These are phyloP conservation scores for Calameuta filiformis DNA, from an alignment of 2,888 invertebrate genomes.

Conservation along the genomic window DNA sequence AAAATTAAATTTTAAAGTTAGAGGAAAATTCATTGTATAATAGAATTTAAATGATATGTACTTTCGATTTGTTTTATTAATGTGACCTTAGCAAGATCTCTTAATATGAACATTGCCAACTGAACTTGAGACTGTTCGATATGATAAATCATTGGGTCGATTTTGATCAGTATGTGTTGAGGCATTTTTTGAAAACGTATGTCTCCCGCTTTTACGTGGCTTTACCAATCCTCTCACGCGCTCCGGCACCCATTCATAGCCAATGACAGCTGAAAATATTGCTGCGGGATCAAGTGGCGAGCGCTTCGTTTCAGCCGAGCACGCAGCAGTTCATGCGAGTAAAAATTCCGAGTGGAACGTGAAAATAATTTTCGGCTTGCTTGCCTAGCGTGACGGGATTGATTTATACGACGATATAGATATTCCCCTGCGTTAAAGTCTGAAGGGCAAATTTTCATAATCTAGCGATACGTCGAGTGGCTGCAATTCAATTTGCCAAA, in stretches of 20 bases:
- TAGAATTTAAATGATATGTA: too few relatives aligned
- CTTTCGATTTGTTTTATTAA: too few relatives aligned
- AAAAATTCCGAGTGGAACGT: not conserved
- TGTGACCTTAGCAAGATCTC: not conserved
- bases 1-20: not conserved
- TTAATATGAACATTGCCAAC: not conserved
- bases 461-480: not conserved
- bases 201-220: not conserved
- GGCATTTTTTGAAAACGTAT: conserved; percentile 1
- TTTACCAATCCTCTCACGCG: not conserved
- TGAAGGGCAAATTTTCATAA: not conserved
- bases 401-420: not conserved
- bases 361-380: not conserved
- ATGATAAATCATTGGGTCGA: conserved; percentile 15
- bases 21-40: not conserved
- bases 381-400: not conserved
- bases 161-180: conserved; percentile 2
- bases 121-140: not conserved
- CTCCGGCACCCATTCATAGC: conserved; percentile 7
- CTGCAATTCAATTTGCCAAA: not conserved
- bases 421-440: not conserved
- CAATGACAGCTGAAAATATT: conserved; percentile 19
- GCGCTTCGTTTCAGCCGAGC: conserved; percentile 2
- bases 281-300: conserved; percentile 13
- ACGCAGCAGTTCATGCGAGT: not conserved